Percentiles rank a stretch among this genome's conserved stretches.
Conservation (phyloP, 2,113 vertebrate species). For the Odocoileus virginianus region DNA sequence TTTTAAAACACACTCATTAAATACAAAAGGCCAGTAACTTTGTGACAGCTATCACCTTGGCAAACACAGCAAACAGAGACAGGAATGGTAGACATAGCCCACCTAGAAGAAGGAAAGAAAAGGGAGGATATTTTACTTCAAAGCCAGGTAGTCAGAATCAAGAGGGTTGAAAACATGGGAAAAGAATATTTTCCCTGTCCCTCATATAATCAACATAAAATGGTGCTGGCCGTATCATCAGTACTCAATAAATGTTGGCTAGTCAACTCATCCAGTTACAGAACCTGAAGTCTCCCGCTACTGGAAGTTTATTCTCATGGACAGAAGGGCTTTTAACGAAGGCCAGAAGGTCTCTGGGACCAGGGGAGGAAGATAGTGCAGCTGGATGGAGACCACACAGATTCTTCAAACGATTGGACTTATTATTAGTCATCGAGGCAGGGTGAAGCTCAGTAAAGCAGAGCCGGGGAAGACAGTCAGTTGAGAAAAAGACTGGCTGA, state of each 20-base stretch:
- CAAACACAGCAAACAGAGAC: background rate
- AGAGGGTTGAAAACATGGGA: background rate
- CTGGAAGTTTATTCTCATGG: background rate
- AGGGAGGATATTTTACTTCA: background rate
- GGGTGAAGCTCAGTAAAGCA: background rate
- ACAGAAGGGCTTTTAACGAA: background rate
- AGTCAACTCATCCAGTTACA: background rate
- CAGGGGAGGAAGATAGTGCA: background rate
- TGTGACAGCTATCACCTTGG: background rate
- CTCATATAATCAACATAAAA: background rate
- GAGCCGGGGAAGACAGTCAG: background rate
- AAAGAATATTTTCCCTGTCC: background rate
- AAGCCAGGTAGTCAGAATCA: conserved; percentile 20
- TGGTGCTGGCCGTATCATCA: background rate
- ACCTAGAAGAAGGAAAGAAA: background rate
- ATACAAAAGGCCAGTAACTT: background rate
- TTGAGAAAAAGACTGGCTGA: background rate
- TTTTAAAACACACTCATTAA: background rate
- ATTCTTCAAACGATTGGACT: background rate
- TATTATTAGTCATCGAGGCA: background rate
- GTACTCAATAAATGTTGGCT: background rate
- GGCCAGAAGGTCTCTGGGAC: background rate
- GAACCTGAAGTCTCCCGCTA: background rate
- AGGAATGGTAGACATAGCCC: background rate
- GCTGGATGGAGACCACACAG: conserved; percentile 4